Base-by-base conservation (phyloP, 2,797 vertebrate species). In the Psittacula echo region DNA sequence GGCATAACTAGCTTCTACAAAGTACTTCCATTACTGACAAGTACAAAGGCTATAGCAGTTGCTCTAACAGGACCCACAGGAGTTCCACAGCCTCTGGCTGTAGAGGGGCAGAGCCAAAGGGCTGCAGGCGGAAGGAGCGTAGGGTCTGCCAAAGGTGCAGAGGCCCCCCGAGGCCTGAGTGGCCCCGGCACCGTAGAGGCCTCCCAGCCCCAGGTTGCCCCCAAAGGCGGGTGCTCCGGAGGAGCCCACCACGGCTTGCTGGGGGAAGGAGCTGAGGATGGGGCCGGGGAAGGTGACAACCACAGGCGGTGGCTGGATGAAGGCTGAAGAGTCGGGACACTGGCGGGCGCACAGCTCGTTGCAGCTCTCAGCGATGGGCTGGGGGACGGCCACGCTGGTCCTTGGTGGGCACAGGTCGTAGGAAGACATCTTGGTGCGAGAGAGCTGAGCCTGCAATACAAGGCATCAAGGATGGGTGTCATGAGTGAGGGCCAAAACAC, bases 261-360 rank as follows among this genome's bases (percentile, higher is more conserved):
- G 61, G 19, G 47, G 64, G 86, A 87, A 77, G 75, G 75, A 77
- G 70, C 81, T 84, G 48, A 84, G 83, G 83, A 86, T 87, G 85
- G 84, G 84, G 13, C 85, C 85, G 34, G 84, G 84, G 74, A 87
- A 71, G 56, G 84, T 87, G 66, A 78, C 85, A 30, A 86, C 74
- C 27, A 87, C 85, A 13, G 89, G 82, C 0, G 82, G 75, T 0
- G 70, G 89, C 82, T 91, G 89, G 89, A 91, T 91, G 19, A 91
- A 21, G 76, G 89, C 89, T 3, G 82, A 14, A 0, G 89, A 91
- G 64, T 91, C 56, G 23, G 82, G 83, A 24, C 89, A 87, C 72
- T 77, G 66, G 21, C 67, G 53, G 24, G 62, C n/a, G 9, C 90
- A 92, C 50, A 79, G 85, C 50, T 92, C 81, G 11, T 89, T 89